phyloP scores from a whole-genome alignment of 2,888 invertebrate genomes.

The Melieria crassipennis region DNA sequence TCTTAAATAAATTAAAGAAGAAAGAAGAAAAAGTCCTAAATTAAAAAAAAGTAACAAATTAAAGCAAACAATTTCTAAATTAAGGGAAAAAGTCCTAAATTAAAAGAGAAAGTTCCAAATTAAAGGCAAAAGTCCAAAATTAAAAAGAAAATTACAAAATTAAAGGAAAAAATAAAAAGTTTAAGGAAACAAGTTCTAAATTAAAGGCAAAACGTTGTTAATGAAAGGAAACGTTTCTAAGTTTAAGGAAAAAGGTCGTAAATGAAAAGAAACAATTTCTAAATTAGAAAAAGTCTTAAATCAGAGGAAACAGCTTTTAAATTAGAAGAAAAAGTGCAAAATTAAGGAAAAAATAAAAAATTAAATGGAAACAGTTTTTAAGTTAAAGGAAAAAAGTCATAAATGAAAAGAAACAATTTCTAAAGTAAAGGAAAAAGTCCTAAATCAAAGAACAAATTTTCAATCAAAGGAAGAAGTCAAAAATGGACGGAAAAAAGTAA shows the following conservation, averaged over 20 bases:
- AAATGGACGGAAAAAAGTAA: background rate
- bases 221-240: too few relatives aligned
- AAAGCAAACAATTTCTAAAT: background rate
- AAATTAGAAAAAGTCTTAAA: background rate
- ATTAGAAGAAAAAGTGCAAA: background rate
- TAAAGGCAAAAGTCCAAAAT: background rate
- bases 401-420: background rate
- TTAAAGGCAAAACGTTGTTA: background rate
- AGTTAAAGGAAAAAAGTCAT: background rate
- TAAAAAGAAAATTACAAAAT: background rate
- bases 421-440: background rate
- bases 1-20: background rate
- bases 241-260: background rate
- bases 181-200: background rate
- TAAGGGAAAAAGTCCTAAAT: background rate
- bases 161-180: background rate
- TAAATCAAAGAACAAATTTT: background rate
- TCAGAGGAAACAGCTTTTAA: background rate
- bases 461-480: too few relatives aligned
- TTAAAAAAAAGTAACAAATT: background rate
- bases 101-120: too few relatives aligned
- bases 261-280: background rate
- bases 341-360: background rate
- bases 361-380: background rate
- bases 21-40: background rate